A percentile compares a stretch with the other conserved stretches of the same genome.
phyloP scores from a whole-genome alignment of 2,888 invertebrate genomes.

The Teleiodes luculella region DNA sequence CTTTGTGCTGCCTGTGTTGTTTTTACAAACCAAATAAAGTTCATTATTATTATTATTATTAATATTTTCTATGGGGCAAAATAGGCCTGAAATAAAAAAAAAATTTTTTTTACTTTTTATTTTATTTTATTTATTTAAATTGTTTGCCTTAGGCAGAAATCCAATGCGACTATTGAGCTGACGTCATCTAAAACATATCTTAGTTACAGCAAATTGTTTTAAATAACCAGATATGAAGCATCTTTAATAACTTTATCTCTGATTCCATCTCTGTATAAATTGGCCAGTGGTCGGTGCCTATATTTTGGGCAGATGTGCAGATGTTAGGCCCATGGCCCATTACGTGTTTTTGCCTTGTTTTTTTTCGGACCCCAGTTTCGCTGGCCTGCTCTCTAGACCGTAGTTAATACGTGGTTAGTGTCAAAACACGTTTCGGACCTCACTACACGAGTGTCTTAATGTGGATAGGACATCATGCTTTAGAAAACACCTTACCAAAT shows the following conservation, averaged over 20 bases:
- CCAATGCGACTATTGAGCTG: too few relatives aligned
- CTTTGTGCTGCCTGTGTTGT: too few relatives aligned
- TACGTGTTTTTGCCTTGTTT: conserved; percentile 8
- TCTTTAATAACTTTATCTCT: conserved; percentile 1
- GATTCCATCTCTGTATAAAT: conserved; percentile 4
- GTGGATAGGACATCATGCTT: conserved; percentile 21
- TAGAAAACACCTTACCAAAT: too few relatives aligned
- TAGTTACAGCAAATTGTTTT: too few relatives aligned
- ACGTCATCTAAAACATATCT: too few relatives aligned
- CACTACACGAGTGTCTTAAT: conserved; percentile 18
- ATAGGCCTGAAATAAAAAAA: too few relatives aligned
- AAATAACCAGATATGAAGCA: background rate
- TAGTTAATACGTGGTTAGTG: conserved; percentile 32
- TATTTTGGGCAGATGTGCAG: conserved; percentile 10
- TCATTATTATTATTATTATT: too few relatives aligned
- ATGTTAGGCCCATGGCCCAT: conserved; percentile 7
- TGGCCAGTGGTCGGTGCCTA: conserved; percentile 2
- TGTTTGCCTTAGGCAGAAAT: too few relatives aligned
- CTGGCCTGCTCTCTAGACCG: conserved; percentile 26
- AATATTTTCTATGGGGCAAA: too few relatives aligned
- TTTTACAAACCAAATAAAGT: too few relatives aligned
- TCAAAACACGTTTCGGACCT: conserved; percentile 25
- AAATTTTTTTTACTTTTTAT: too few relatives aligned
- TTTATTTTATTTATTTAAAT: too few relatives aligned
- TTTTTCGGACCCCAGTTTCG: conserved; percentile 21